Base-by-base conservation (phyloP, 2,888 invertebrate species). In the Orchesella flavescens region DNA sequence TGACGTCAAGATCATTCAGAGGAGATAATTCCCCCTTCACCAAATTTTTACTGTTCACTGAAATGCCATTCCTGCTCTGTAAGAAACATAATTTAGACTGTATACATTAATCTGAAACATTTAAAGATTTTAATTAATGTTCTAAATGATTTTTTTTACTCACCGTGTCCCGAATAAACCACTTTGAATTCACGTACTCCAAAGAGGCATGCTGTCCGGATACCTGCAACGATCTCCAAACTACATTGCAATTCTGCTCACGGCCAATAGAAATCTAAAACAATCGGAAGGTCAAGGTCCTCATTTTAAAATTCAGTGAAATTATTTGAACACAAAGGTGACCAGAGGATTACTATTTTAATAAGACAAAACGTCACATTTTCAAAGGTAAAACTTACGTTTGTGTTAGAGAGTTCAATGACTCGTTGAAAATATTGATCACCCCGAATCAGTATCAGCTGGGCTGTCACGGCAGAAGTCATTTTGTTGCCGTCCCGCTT, bases 21-120 rank as follows among this genome's bases (percentile, higher is more conserved):
- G 81, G 82, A 2, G 73, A 65, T 0, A 79, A 73, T 10, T 75
- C 74, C 23, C 82, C 79, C 61, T 84, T 84, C 17, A 44, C 72
- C 34, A 87, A 49, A 46, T 73, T 77, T 0, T n/a, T 53, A 1
- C 77, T 72, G 55, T 87, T 86, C 0, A 87, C 75, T 34, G 84
- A 57, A 12, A 87, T 34, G 12, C 87, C 87, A 83, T 87, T 87
- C 80, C 87, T 87, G 84, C 87, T 87, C 87, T 87, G 44, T 7
- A 9, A 79, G 23, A 61, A 61, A 65, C 34, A 63, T 34, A 24
- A 24, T 24, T 55, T 46, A 1, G 4, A n/a, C n/a, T n/a, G n/a
- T n/a, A n/a, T n/a, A n/a, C n/a, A n/a, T n/a, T n/a, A n/a, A n/a
- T n/a, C n/a, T n/a, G n/a, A n/a, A n/a, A n/a, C n/a, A n/a, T n/a